A percentile compares a stretch with the other conserved stretches of the same genome.
Conservation (phyloP, 2,113 vertebrate genomes). For the Labeo rohita region DNA sequence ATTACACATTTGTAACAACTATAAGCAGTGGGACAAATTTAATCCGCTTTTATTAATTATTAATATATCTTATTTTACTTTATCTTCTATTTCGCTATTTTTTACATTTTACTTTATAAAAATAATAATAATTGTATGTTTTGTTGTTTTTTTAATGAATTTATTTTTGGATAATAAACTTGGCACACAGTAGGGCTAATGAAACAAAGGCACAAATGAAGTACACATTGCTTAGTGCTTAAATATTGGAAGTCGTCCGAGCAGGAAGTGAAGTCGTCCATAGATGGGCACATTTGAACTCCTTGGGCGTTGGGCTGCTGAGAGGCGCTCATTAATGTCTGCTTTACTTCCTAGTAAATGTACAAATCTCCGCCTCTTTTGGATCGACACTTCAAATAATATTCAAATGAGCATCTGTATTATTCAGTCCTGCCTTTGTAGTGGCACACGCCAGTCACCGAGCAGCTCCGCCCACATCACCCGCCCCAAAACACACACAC, state of each 20-base stretch:
- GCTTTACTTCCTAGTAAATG: constrained; percentile 49
- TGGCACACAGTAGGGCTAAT: background rate
- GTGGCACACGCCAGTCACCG: constrained; percentile 44
- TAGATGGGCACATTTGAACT: background rate
- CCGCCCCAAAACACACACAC: background rate
- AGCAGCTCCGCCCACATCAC: constrained; percentile 13
- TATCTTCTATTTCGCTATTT: background rate
- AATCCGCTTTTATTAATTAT: background rate
- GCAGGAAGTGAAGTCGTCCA: background rate
- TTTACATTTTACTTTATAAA: background rate
- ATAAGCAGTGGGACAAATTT: background rate
- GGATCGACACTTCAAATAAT: constrained; percentile 45
- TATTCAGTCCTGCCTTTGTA: constrained; percentile 48
- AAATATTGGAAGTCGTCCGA: background rate
- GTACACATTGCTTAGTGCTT: background rate
- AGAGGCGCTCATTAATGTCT: constrained; percentile 42
- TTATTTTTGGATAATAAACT: background rate
- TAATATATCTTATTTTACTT: background rate
- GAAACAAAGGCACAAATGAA: background rate
- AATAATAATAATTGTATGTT: background rate
- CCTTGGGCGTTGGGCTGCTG: background rate
- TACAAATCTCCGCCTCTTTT: constrained; percentile 44
- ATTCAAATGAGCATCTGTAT: constrained; percentile 57
- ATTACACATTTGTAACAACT: background rate
- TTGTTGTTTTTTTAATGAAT: background rate